These are phyloP conservation scores for Sebastes glaucus DNA, from an alignment of 2,797 vertebrate species.

Conservation along the genomic window DNA sequence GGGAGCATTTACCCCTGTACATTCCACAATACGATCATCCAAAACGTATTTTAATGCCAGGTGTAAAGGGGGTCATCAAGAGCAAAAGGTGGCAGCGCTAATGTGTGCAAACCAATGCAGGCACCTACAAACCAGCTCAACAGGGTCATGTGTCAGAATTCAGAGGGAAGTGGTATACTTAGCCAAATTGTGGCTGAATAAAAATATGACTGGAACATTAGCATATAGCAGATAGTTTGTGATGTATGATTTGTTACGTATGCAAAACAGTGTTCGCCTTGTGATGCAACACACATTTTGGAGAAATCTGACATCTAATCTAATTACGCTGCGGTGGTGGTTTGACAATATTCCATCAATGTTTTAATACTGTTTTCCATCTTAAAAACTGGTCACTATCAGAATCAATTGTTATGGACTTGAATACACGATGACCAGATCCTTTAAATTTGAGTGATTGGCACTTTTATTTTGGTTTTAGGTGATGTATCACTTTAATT, in stretches of 20 bases:
- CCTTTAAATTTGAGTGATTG: no score
- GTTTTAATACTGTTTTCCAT: background rate
- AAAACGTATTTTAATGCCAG: no score
- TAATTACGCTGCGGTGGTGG: background rate
- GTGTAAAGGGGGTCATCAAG: no score
- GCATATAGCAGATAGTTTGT: background rate
- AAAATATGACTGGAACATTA: background rate
- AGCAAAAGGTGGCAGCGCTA: background rate
- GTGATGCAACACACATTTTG: background rate
- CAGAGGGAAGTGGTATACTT: background rate
- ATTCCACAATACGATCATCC: no score
- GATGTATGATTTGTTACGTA: background rate
- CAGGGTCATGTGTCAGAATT: background rate
- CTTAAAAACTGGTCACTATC: background rate
- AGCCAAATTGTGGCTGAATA: background rate
- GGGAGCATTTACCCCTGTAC: no score
- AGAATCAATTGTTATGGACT: background rate
- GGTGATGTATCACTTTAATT: background rate
- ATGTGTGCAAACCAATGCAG: background rate
- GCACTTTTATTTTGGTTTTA: background rate
- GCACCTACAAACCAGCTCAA: background rate
- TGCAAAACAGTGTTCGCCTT: background rate
- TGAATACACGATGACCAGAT: background rate
- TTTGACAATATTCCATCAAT: background rate
- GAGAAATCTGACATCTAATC: background rate